phyloP scores from a whole-genome alignment of 2,113 vertebrate species.

The Alaudala cheleensis region DNA sequence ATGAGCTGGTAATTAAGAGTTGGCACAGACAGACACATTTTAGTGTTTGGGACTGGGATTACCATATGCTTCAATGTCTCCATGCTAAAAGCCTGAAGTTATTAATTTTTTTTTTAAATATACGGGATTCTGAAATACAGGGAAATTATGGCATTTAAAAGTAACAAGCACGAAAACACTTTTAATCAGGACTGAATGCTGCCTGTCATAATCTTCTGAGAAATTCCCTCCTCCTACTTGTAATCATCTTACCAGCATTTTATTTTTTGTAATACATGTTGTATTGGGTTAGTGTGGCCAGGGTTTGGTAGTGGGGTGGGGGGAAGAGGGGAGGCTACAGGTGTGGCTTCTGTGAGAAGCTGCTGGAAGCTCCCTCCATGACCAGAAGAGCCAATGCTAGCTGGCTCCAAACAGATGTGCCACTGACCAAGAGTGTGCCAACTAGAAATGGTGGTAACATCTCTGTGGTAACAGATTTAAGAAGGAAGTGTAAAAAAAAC shows the following conservation, averaged over 20 bases:
- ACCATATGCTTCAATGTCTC: conserved; percentile 81
- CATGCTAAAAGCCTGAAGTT: conserved; percentile 67
- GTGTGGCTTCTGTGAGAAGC: background rate
- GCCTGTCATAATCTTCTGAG: background rate
- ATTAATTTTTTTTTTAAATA: conserved; percentile 36
- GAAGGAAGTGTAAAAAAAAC: background rate
- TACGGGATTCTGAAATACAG: background rate
- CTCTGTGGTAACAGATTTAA: background rate
- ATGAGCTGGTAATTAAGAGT: conserved; percentile 87
- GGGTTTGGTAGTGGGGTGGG: background rate
- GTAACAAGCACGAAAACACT: background rate
- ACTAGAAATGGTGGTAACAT: too few relatives aligned
- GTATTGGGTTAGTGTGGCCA: background rate
- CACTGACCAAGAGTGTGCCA: background rate
- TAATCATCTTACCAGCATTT: background rate
- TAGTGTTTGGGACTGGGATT: conserved; percentile 76
- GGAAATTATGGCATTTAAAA: background rate
- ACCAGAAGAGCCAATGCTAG: background rate
- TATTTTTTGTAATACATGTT: background rate
- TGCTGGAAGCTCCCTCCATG: background rate
- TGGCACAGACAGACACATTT: conserved; percentile 79
- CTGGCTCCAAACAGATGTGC: background rate
- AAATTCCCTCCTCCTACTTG: background rate
- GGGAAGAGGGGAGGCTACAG: background rate
- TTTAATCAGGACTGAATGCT: background rate